phyloP scores from a whole-genome alignment of 2,113 vertebrate species.

The Channa maculata region DNA sequence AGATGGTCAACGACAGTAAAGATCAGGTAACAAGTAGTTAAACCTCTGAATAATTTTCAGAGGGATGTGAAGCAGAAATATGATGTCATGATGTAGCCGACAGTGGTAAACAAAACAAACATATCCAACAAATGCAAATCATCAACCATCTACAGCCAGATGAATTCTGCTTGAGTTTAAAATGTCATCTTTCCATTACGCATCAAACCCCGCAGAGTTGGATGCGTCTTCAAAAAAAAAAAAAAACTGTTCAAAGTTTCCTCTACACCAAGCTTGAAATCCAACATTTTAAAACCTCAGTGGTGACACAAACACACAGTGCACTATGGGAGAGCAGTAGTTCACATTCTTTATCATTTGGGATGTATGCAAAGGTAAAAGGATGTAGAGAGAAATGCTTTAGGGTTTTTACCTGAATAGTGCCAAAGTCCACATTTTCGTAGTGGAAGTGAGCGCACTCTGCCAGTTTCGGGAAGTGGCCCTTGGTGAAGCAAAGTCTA shows the following conservation, averaged over 20 bases:
- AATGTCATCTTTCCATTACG: constrained; percentile 3
- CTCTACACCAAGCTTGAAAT: background rate
- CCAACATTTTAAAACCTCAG: background rate
- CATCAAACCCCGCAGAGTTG: constrained; percentile 1
- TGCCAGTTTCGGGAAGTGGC: constrained; percentile 98
- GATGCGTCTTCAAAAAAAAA: background rate
- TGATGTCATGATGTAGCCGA: constrained; percentile 5
- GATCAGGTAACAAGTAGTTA: background rate
- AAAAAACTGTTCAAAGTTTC: constrained; percentile 17
- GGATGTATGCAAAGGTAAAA: background rate
- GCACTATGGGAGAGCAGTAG: background rate
- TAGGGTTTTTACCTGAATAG: constrained; percentile 90
- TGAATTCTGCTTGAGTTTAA: constrained; percentile 3
- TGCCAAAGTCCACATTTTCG: constrained; percentile 98
- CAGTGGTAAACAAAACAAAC: background rate
- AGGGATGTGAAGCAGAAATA: background rate
- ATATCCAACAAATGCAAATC: constrained; percentile 52
- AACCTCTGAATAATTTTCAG: background rate
- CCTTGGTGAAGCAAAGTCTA: constrained; percentile 97
- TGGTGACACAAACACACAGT: background rate
- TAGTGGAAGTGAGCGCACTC: constrained; percentile 99
- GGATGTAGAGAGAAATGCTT: background rate
- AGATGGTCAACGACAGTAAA: background rate
- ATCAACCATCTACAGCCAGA: constrained; percentile 6
- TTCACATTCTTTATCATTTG: background rate